phyloP scores from a whole-genome alignment of 2,888 invertebrate genomes.

The Eristalis pertinax region DNA sequence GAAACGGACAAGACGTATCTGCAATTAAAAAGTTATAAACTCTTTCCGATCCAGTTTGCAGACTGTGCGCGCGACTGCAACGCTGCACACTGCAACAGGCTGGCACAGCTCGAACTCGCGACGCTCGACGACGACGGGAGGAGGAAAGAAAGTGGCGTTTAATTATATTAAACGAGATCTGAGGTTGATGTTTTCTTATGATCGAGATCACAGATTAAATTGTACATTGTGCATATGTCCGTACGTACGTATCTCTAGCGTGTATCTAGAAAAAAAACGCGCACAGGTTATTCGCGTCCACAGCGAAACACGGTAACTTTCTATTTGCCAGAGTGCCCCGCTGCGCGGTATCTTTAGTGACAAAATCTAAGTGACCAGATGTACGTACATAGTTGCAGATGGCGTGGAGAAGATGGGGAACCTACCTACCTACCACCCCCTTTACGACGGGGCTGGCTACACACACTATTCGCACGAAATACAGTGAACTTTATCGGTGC shows the following conservation, averaged over 20 bases:
- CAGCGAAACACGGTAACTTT: not conserved
- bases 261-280: not conserved
- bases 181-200: slow-evolving; percentile 42
- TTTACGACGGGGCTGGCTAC: not conserved
- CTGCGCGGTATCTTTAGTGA: not conserved
- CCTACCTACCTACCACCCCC: not conserved
- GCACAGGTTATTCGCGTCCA: slow-evolving; percentile 43
- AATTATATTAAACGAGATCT: slow-evolving; percentile 66
- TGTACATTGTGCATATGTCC: not conserved
- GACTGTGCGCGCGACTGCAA: not conserved
- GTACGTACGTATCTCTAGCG: slow-evolving; percentile 8
- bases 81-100: slow-evolving; percentile 23
- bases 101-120: slow-evolving; percentile 13
- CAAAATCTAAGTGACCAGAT: not conserved
- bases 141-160: slow-evolving; percentile 71
- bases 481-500: not conserved
- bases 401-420: not conserved
- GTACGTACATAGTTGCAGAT: not conserved
- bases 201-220: slow-evolving; percentile 66
- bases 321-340: not conserved
- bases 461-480: not conserved
- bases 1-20: slow-evolving; percentile 16
- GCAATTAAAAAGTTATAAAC: slow-evolving; percentile 36
- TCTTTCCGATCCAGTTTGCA: slow-evolving; percentile 11
- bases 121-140: not conserved